Percentiles rank a stretch among this genome's conserved stretches.
These are phyloP conservation scores for Theristus sp. DNA, from an alignment of 2,888 invertebrate species.

Conservation along the genomic window DNA sequence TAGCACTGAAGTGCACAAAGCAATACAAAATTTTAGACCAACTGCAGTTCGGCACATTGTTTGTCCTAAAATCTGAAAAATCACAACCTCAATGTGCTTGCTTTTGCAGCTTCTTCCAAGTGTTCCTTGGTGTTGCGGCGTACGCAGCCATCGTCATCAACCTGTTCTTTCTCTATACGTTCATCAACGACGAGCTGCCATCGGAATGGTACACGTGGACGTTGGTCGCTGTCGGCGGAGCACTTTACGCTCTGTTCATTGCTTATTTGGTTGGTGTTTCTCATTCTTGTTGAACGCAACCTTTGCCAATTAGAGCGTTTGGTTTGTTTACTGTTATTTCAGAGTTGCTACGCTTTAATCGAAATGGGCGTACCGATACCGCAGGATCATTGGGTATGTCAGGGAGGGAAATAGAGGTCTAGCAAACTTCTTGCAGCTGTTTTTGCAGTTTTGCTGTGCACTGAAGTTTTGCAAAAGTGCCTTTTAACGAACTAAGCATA, in stretches of 20 bases:
- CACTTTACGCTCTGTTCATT: conserved; percentile 52
- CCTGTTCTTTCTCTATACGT: conserved; percentile 54
- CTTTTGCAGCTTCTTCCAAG: conserved; percentile 47
- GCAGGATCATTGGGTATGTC: too few relatives aligned
- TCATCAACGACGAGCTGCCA: conserved; percentile 20
- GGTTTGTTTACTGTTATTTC: too few relatives aligned
- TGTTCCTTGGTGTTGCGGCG: conserved; percentile 47
- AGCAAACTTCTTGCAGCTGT: too few relatives aligned
- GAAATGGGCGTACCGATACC: too few relatives aligned
- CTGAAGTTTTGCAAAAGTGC: too few relatives aligned
- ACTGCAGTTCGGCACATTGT: background rate
- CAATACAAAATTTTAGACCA: background rate
- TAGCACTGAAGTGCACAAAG: background rate
- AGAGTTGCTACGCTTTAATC: too few relatives aligned
- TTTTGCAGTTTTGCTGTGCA: too few relatives aligned
- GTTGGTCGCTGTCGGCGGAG: conserved; percentile 40
- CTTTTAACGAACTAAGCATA: too few relatives aligned
- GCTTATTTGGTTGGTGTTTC: conserved; percentile 47
- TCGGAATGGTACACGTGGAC: conserved; percentile 34
- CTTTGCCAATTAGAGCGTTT: too few relatives aligned
- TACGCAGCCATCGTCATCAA: conserved; percentile 56
- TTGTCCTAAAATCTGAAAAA: background rate
- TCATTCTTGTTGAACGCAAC: background rate
- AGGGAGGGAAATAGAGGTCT: too few relatives aligned
- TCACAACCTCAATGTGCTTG: conserved; percentile 28